Evolutionary conservation across 2,888 invertebrate species (phyloP), one percentile per base, ranked within the genome.

Genomic region (Salticus scenicus): DNA sequence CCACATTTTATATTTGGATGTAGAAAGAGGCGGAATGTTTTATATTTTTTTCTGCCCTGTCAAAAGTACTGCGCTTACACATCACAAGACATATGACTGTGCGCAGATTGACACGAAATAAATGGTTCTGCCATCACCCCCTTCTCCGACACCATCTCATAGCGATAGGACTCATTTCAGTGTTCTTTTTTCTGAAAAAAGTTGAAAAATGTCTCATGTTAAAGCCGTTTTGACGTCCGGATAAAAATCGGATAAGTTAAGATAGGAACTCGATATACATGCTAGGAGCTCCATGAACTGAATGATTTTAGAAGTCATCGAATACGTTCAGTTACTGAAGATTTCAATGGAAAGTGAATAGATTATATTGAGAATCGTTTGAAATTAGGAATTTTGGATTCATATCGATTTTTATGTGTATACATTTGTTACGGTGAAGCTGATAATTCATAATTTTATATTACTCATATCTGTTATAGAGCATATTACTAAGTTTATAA

Each of bases 21-120:
- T 1, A 57, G 57, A 57, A 57, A 57, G 24, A 57, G 57, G 24
- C 57, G 1, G 24, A 17, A 5, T 24, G 24, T 57, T 57, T 57
- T 57, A 17, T 24, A n/a, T 12, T 31, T 17, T 17, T 57, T 47
- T 31, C 41, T 24, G 12, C 5, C 33, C 20, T 79, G 79, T 79
- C 79, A 79, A 79, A 79, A 79, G 73, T 72, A 72, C 73, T 72
- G 33, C 63, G 33, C 78, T 78, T 47, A 5, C 33, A 51, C 64
- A 28, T 71, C 76, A 70, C 33, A 37, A 76, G 82, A 82, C 76
- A 64, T 71, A 82, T 76, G 70, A 82, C 71, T 64, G 41, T 33
- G 70, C 30, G 82, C 64, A 66, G 76, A 82, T 76, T 82, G 82
- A 82, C 82, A 82, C 66, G 76, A 75, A 82, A 82, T 82, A 82